Percentiles rank a stretch among this genome's conserved stretches.
These are phyloP conservation scores for Myrmecobius fasciatus DNA, from an alignment of 2,113 vertebrate genomes.

Conservation along the genomic window DNA sequence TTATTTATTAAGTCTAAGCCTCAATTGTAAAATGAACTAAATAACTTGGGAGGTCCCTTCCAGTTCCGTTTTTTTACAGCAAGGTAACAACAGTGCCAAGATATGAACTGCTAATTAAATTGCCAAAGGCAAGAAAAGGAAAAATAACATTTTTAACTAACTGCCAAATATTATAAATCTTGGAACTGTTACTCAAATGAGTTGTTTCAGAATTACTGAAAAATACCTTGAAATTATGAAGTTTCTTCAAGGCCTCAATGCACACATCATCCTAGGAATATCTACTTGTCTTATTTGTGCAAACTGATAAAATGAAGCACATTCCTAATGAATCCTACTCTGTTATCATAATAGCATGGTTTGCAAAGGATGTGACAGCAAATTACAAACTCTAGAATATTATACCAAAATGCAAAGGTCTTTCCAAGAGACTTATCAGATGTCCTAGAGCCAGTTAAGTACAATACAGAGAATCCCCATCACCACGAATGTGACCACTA, in stretches of 20 bases:
- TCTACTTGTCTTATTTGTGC: not conserved
- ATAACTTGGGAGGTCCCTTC: not conserved
- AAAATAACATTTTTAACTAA: not conserved
- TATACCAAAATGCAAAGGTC: not conserved
- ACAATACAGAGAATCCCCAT: not conserved
- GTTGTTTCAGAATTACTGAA: not conserved
- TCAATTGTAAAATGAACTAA: not conserved
- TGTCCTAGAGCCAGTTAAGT: not conserved
- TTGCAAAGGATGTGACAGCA: not conserved
- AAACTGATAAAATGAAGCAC: not conserved
- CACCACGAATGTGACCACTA: not conserved
- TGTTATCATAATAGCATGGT: not conserved
- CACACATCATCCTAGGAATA: not conserved
- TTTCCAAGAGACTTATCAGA: not conserved
- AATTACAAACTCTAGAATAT: not conserved
- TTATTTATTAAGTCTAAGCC: not conserved
- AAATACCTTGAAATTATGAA: not conserved
- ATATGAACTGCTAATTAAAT: not conserved
- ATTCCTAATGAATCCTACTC: not conserved
- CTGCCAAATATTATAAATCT: not conserved
- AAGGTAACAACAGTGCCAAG: not conserved
- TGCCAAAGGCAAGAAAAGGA: no score
- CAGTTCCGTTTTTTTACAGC: not conserved
- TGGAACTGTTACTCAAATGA: not conserved
- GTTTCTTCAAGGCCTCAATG: not conserved